These are phyloP conservation scores for Lordiphosa mommai DNA, from an alignment of 1,140 invertebrate species.

Conservation along the genomic window DNA sequence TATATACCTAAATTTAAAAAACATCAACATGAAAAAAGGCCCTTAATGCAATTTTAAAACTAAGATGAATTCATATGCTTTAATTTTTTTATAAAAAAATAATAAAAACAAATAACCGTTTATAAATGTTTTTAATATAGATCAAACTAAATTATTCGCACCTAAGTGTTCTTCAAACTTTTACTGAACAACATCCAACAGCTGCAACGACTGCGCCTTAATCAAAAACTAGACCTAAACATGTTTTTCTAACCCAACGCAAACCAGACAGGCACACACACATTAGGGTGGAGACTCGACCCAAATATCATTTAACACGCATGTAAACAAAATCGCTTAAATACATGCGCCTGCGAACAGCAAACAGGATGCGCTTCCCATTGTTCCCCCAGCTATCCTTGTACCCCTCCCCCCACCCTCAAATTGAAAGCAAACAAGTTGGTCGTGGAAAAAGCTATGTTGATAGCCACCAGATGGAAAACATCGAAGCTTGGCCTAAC, in stretches of 20 bases:
- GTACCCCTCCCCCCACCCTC: not conserved
- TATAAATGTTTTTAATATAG: no score
- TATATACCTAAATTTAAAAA: no score
- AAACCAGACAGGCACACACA: not conserved
- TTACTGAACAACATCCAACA: no score
- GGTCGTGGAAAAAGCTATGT: conserved; percentile 14
- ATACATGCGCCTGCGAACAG: conserved; percentile 18
- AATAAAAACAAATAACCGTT: no score
- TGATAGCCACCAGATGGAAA: conserved; percentile 5
- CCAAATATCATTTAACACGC: conserved; percentile 50
- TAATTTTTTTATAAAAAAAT: no score
- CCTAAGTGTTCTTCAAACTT: no score
- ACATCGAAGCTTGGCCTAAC: not conserved
- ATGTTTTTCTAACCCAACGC: conserved; percentile 1
- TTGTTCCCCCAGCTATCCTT: no score
- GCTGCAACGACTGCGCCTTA: not conserved
- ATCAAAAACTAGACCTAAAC: conserved; percentile 4
- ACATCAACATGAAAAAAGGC: no score
- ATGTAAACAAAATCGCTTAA: conserved; percentile 45
- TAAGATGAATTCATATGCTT: no score
- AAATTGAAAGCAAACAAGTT: conserved; percentile 19
- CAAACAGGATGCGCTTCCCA: conserved; percentile 3
- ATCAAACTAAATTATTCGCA: no score
- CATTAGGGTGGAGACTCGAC: conserved; percentile 2
- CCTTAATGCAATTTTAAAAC: no score